Base-by-base conservation (phyloP, 2,797 vertebrate species). In the Octomys mimax region DNA sequence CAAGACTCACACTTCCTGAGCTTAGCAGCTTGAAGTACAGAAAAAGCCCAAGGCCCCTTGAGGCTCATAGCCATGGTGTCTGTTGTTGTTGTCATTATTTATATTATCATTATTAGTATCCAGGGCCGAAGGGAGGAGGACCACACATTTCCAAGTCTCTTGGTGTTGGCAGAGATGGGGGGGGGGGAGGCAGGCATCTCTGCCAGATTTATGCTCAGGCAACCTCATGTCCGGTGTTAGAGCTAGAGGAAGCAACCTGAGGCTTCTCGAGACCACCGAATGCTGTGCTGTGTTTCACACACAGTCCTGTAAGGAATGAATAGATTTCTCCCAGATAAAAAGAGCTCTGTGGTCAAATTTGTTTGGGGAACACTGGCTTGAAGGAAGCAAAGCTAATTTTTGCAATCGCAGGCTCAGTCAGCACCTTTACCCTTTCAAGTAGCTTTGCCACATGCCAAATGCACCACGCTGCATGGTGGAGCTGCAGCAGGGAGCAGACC, bases 61-160 rank as follows among this genome's bases (percentile, higher is more conserved):
- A 86, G 89, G 84, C 62, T 92, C 91, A 95, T 78, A 96, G 82
- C 95, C 96, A 91, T 96, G 91, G 94, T 89, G 79, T 85, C 87
- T 26, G 92, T 89, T 89, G 75, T 81, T 95, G 70, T 96, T 95
- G 49, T 36, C 62, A 26, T 82, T 59, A n/a, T 93, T 89, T 62
- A 49, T 91, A 54, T 49, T 68, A 6, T 71, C 42, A 88, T 84
- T 82, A 61, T 93, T 85, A 62, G 64, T 84, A 73, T 85, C 82
- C 83, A 46, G 59, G 62, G 57, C 92, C 61, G 61, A 2, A 8
- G 75, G 61, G 77, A 94, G 59, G 52, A 83, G 75, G 86, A 86
- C 91, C 90, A 90, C 75, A 77, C 70, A 24, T 82, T 88, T 86
- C 59, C 59, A 71, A 68, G 68, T 78, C 68, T 62, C 89, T 82